These are phyloP conservation scores for Junco hyemalis DNA, from an alignment of 2,113 vertebrate species.

Conservation along the genomic window DNA sequence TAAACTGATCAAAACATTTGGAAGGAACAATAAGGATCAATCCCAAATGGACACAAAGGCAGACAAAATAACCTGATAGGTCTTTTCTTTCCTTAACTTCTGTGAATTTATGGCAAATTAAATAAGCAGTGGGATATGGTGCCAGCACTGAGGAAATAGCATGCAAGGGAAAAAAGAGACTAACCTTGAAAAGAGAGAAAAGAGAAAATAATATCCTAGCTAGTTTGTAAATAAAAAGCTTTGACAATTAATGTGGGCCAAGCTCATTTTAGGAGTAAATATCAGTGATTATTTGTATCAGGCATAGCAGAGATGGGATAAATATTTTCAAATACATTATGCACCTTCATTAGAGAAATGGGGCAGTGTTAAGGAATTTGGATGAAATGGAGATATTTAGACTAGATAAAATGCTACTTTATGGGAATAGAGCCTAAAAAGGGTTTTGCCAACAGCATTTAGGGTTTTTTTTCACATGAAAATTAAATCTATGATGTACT, in stretches of 20 bases:
- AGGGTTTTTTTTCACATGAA: background rate
- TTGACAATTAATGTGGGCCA: background rate
- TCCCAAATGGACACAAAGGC: background rate
- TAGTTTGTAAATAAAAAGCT: background rate
- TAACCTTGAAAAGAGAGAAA: background rate
- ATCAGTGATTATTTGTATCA: background rate
- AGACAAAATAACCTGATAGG: background rate
- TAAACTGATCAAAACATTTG: slow-evolving; percentile 39
- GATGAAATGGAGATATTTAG: background rate
- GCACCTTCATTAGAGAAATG: background rate
- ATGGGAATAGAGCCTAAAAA: background rate
- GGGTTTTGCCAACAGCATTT: background rate
- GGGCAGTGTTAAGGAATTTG: background rate
- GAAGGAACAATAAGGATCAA: slow-evolving; percentile 27
- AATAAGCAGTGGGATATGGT: background rate
- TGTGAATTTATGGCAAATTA: slow-evolving; percentile 17
- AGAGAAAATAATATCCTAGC: background rate
- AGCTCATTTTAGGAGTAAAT: background rate
- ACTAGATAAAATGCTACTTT: background rate
- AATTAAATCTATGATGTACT: background rate
- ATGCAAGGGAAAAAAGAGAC: background rate
- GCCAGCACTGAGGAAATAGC: background rate
- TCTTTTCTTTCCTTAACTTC: background rate
- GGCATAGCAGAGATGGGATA: background rate
- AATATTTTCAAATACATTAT: background rate